Evolutionary conservation across 2,113 vertebrate genomes (phyloP), one percentile per base, ranked within the genome.

Genomic region (Phodopus roborovskii): DNA sequence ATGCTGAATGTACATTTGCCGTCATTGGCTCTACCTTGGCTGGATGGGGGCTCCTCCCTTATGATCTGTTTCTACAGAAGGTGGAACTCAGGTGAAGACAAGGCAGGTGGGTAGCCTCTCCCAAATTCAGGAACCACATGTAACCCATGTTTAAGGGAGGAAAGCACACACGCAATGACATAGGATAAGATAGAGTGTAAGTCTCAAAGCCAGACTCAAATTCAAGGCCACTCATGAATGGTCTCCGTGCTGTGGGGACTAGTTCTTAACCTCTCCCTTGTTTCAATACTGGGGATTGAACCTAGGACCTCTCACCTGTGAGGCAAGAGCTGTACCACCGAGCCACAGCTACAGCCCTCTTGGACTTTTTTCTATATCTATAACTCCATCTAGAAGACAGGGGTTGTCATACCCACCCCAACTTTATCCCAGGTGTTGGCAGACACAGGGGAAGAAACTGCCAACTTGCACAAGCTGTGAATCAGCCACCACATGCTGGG

Each of bases 381-480:
- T 9, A 33, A 45, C 60, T 82, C 78, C 60, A 22, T 13, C 33
- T 79, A 5, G 36, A 92, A 70, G 85, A 86, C 20, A 28, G 0
- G 2, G 26, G 22, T 2, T 22, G 15, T 39, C 66, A 6, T 3
- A 8, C 45, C 68, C 5, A 45, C 81, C 70, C 39, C 42, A 8
- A 28, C 19, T 82, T 68, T 20, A 50, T 0, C 0, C 0, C 30
- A 53, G 45, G 22, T 42, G 7, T 19, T 71, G 26, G 56, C 71
- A 48, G 81, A 75, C 10, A 56, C 20, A 5, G 33, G 0, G 2
- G 19, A 2, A 53, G 78, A 36, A 58, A 36, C 19, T 0, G 5
- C 19, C 9, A 36, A 13, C 74, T 22, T 0, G 2, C 2, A 0
- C 45, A 30, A 48, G 50, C 45, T 20, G 0, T 10, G 4, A 2